These are phyloP conservation scores for Dolichopus griseipennis DNA, from an alignment of 2,888 invertebrate species.

Conservation along the genomic window DNA sequence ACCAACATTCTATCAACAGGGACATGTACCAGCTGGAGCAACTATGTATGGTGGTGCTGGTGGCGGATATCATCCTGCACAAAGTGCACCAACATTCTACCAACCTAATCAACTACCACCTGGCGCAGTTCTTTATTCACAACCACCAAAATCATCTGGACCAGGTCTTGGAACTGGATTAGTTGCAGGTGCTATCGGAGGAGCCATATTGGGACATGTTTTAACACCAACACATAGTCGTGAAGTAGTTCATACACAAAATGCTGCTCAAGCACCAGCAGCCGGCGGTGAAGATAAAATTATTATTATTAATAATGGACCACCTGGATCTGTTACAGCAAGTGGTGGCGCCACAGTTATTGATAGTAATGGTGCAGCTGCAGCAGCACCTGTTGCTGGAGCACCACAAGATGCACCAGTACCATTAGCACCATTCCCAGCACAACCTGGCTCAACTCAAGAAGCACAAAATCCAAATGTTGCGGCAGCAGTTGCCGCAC, in stretches of 20 bases:
- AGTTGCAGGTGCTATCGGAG: slow-evolving; percentile 38
- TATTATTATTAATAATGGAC: slow-evolving; percentile 41
- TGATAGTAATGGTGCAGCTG: slow-evolving; percentile 25
- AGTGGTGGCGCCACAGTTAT: slow-evolving; percentile 29
- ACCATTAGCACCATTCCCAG: slow-evolving; percentile 21
- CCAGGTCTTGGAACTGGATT: slow-evolving; percentile 39
- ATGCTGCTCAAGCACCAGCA: slow-evolving; percentile 23
- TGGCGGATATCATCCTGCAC: slow-evolving; percentile 9
- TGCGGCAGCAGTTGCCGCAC: slow-evolving; percentile 21
- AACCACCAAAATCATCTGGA: slow-evolving; percentile 32
- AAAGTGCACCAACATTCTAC: slow-evolving; percentile 8
- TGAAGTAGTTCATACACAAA: slow-evolving; percentile 27
- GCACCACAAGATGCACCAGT: slow-evolving; percentile 20
- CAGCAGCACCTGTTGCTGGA: slow-evolving; percentile 22
- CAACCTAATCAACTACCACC: slow-evolving; percentile 26
- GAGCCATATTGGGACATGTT: slow-evolving; percentile 37
- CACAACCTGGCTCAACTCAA: slow-evolving; percentile 21
- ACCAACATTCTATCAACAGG: slow-evolving; percentile 26
- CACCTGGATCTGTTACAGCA: slow-evolving; percentile 35
- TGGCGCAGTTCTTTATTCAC: slow-evolving; percentile 31
- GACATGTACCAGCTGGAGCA: slow-evolving; percentile 30
- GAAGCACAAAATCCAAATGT: slow-evolving; percentile 13
- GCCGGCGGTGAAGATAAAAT: slow-evolving; percentile 30
- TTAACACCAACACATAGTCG: slow-evolving; percentile 31
- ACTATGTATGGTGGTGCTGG: slow-evolving; percentile 18